Evolutionary conservation across 2,797 vertebrate genomes (phyloP), one percentile per base, ranked within the genome.

Genomic region (Zenarchopterus dispar): DNA sequence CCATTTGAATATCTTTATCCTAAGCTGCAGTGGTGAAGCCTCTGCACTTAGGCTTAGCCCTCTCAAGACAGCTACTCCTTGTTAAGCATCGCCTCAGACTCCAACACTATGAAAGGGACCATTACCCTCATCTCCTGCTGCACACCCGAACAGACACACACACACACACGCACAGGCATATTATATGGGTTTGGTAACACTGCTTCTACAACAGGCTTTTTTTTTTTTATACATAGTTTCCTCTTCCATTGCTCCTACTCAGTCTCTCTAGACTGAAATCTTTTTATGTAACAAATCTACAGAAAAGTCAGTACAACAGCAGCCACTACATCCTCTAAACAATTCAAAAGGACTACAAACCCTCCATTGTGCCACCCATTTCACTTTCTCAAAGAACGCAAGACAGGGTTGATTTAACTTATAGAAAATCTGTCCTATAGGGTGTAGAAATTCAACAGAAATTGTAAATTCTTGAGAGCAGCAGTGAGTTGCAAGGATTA

Each of bases 1-100:
- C 67, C 67, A 78, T 85, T 86, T 85, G 74, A 85, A 89, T 89
- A 81, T 81, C 81, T 61, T 88, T 80, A 39, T 74, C 80, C 82
- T 84, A 84, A 81, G 78, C 81, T 81, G 80, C 81, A 52, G 77
- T 49, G 82, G 74, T 73, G 78, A 85, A 87, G 85, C 85, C 75
- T 83, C 73, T 68, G 71, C 82, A 83, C 82, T 90, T 84, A 89
- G 86, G 86, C 84, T 88, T 84, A 87, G 80, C 79, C 48, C 82
- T 85, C 83, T 87, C 81, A 83, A 84, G 83, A 88, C 88, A 85
- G 87, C 82, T 85, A 76, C 76, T 84, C 84, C 84, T 89, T 88
- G 86, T 88, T 91, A 89, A 81, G 79, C 79, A 75, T 81, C 67
- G 79, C 82, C 82, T 86, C 77, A 81, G 77, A 84, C 82, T 85